Evolutionary conservation across 2,797 vertebrate genomes (phyloP).

Genomic region (Karalla daura): DNA sequence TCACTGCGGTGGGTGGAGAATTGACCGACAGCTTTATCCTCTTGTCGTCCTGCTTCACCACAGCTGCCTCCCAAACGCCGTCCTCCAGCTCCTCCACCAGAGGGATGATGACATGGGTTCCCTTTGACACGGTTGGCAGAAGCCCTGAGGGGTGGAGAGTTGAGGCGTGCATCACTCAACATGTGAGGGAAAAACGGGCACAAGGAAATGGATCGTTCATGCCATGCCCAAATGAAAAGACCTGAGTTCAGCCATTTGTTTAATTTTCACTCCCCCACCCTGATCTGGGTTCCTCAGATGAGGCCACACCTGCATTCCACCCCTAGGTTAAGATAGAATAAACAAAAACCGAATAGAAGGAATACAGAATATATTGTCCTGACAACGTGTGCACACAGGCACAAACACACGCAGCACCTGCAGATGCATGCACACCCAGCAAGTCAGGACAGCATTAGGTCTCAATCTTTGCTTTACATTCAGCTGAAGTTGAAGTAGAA

Average conservation of each 20-base stretch:
- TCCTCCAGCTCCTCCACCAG: conserved; percentile 76
- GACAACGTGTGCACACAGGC: not conserved
- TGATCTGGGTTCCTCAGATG: not conserved
- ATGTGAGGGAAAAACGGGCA: not conserved
- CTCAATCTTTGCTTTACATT: conserved; percentile 4
- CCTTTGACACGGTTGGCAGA: conserved; percentile 81
- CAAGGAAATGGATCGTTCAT: not conserved
- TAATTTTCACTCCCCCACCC: too few species aligned
- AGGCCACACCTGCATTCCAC: conserved; percentile 48
- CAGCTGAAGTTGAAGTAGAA: conserved; percentile 1
- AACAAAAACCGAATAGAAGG: conserved; percentile 24
- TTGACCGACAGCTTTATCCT: conserved; percentile 82
- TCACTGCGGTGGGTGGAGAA: conserved; percentile 78
- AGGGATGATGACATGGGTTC: conserved; percentile 84
- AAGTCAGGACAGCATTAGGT: conserved; percentile 20
- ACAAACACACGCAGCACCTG: not conserved
- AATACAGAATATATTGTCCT: not conserved
- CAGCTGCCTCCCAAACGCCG: conserved; percentile 83
- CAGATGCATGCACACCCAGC: not conserved
- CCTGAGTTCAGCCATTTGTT: not conserved
- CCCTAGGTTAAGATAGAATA: not conserved
- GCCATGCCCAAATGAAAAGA: not conserved
- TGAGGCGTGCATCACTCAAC: not conserved
- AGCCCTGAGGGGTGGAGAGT: conserved; percentile 62
- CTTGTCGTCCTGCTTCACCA: conserved; percentile 66